Evolutionary conservation across 2,113 vertebrate species (phyloP).

Genomic region (Cyrtonyx montezumae): DNA sequence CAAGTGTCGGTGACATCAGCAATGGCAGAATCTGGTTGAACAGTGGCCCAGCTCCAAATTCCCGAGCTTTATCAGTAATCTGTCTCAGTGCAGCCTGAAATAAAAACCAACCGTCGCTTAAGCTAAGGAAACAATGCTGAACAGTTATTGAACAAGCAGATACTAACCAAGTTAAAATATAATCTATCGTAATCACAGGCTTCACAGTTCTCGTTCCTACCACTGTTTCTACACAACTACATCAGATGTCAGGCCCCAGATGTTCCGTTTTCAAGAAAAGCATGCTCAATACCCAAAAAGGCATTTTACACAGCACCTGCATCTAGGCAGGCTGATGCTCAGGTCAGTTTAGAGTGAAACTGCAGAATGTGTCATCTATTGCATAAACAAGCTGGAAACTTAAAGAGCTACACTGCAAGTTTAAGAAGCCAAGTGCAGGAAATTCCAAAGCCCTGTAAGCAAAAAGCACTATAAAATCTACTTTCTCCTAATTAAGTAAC

Average conservation of each 20-base stretch:
- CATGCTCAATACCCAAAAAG: not conserved
- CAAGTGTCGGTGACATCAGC: conserved; percentile 97
- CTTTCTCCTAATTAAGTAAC: not conserved
- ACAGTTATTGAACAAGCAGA: not conserved
- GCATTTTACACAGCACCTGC: not conserved
- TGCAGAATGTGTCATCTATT: not conserved
- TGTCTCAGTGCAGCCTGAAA: conserved; percentile 92
- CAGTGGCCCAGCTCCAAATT: conserved; percentile 95
- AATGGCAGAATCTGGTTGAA: conserved; percentile 98
- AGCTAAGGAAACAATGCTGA: not conserved
- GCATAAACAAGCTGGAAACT: not conserved
- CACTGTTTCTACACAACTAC: fast-evolving
- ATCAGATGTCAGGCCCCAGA: not conserved
- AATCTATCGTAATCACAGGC: not conserved
- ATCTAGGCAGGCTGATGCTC: not conserved
- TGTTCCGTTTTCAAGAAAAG: not conserved
- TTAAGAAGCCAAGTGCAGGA: not conserved
- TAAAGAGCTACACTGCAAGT: not conserved
- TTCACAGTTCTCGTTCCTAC: not conserved
- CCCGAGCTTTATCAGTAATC: conserved; percentile 97
- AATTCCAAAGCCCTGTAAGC: not conserved
- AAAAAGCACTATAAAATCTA: not conserved
- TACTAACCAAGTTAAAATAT: not conserved
- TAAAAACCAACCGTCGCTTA: not conserved
- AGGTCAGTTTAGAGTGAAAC: not conserved